A percentile compares a stretch with the other conserved stretches of the same genome.
phyloP scores from a whole-genome alignment of 2,797 vertebrate species.

The Anisognathus igniventris region DNA sequence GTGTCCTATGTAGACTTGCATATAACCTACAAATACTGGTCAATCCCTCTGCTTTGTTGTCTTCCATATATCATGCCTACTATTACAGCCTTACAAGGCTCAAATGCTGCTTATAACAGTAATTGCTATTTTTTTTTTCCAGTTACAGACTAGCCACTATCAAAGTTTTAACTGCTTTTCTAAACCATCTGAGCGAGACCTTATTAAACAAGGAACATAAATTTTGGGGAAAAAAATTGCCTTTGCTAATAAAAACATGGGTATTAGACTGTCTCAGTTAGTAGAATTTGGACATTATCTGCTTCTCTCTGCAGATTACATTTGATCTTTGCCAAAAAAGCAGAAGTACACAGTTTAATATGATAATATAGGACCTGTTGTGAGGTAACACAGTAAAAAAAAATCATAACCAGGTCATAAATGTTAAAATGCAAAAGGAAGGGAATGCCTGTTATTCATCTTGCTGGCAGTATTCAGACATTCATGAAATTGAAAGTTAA shows the following conservation, averaged over 20 bases:
- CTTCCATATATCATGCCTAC: not conserved
- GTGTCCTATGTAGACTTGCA: not conserved
- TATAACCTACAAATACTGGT: not conserved
- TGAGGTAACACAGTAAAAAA: conserved; percentile 48
- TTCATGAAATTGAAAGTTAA: conserved; percentile 89
- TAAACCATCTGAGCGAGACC: not conserved
- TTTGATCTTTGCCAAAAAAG: conserved; percentile 59
- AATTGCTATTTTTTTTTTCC: not conserved
- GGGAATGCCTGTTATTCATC: conserved; percentile 78
- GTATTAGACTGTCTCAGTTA: conserved; percentile 34
- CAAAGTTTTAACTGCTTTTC: not conserved
- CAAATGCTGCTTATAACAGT: not conserved
- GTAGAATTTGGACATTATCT: conserved; percentile 18
- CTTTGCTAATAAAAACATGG: conserved; percentile 7
- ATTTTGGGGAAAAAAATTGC: not conserved
- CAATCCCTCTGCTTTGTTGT: not conserved
- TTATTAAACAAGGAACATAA: not conserved
- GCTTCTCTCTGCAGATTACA: conserved; percentile 34
- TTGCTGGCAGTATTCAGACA: conserved; percentile 80
- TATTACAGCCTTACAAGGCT: not conserved
- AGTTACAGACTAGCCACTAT: not conserved
- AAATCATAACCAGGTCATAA: conserved; percentile 72
- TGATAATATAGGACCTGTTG: conserved; percentile 39
- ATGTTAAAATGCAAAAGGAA: conserved; percentile 77
- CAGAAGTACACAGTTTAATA: conserved; percentile 56